Percentiles rank a stretch among this genome's conserved stretches.
Conservation (phyloP, 2,888 invertebrate genomes). For the Sarcophaga variegata region DNA sequence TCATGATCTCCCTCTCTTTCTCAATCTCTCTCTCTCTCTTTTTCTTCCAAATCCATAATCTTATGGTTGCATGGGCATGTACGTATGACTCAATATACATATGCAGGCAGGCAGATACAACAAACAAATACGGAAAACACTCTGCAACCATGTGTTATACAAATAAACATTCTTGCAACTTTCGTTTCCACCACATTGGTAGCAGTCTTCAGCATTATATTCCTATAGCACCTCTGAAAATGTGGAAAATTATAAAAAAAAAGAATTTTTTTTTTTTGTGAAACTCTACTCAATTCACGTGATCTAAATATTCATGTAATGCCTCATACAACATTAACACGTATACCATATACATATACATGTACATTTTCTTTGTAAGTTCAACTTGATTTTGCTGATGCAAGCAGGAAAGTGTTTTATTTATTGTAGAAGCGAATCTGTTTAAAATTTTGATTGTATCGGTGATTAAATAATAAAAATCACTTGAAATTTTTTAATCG, state of each 20-base stretch:
- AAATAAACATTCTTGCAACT: slow-evolving; percentile 14
- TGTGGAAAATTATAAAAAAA: slow-evolving; percentile 5
- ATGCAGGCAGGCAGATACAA: slow-evolving; percentile 28
- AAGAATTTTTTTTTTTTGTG: slow-evolving; percentile 14
- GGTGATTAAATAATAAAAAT: slow-evolving; percentile 2
- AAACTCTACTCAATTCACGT: slow-evolving; percentile 56
- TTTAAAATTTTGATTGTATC: slow-evolving; percentile 19
- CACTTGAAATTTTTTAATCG: neutral
- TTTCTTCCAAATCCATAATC: slow-evolving; percentile 10
- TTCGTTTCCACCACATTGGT: too few species aligned
- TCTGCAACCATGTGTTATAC: slow-evolving; percentile 32
- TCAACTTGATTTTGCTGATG: neutral
- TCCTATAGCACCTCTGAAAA: neutral
- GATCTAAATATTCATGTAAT: slow-evolving; percentile 62
- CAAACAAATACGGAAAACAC: slow-evolving; percentile 48
- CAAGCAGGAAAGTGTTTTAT: slow-evolving; percentile 31
- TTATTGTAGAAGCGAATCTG: neutral
- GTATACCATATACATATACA: neutral
- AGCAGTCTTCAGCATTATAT: neutral
- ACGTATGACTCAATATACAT: neutral
- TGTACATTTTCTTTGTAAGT: slow-evolving; percentile 2
- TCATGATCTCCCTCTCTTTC: neutral
- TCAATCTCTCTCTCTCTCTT: too few species aligned
- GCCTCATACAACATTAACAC: neutral
- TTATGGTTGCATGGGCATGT: neutral